These are phyloP conservation scores for Apodemia zela DNA, from an alignment of 2,888 invertebrate species.

Conservation along the genomic window DNA sequence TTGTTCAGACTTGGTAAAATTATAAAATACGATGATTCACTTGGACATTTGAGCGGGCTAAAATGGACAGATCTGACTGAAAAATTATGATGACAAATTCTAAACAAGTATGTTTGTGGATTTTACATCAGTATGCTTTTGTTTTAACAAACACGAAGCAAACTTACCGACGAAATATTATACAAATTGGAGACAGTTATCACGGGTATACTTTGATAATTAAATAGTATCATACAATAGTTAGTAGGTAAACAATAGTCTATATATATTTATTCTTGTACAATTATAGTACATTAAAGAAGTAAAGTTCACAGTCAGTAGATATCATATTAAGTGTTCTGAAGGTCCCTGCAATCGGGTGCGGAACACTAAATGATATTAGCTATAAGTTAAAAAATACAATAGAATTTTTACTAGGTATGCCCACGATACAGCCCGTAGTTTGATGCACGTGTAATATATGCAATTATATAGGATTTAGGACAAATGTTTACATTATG, in stretches of 20 bases:
- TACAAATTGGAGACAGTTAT: background rate
- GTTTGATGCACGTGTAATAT: background rate
- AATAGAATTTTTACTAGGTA: slow-evolving; percentile 12
- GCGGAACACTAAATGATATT: slow-evolving; percentile 36
- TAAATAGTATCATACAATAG: background rate
- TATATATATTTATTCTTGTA: background rate
- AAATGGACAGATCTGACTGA: background rate
- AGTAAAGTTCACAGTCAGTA: slow-evolving; percentile 36
- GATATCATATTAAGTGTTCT: slow-evolving; percentile 36
- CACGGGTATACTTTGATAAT: background rate
- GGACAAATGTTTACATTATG: background rate
- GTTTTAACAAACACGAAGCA: background rate
- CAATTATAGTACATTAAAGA: slow-evolving; percentile 14
- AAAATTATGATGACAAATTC: background rate
- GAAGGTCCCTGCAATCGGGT: slow-evolving; percentile 24
- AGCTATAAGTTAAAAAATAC: slow-evolving; percentile 28
- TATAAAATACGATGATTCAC: background rate
- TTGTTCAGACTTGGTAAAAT: background rate
- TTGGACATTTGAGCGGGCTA: background rate
- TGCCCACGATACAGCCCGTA: background rate
- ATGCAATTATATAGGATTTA: background rate
- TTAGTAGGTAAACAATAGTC: background rate
- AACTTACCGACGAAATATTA: background rate
- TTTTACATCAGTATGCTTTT: background rate
- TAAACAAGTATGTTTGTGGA: background rate